A percentile compares a stretch with the other conserved stretches of the same genome.
Evolutionary conservation across 1,140 invertebrate species (phyloP).

Genomic region (Calosoma granatense): DNA sequence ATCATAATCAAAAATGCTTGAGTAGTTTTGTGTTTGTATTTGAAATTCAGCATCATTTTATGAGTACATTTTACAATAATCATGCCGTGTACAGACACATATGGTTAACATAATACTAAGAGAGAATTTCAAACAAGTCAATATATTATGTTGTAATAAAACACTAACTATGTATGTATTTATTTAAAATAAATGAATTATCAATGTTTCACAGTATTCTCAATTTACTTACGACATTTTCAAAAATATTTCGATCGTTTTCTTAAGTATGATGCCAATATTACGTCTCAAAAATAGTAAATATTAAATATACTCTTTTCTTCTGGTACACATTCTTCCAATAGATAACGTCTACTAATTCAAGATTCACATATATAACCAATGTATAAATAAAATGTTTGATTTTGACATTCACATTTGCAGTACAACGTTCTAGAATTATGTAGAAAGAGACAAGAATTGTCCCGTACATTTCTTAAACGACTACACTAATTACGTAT

Average conservation of each 20-base stretch:
- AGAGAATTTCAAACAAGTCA: no score
- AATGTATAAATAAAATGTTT: not conserved
- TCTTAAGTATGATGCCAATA: not conserved
- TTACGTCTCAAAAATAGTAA: not conserved
- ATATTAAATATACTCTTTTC: not conserved
- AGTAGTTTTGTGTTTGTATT: no score
- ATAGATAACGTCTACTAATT: no score
- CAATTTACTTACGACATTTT: no score
- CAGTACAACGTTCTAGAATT: not conserved
- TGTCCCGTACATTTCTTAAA: not conserved
- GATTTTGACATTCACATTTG: not conserved
- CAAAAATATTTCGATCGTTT: no score
- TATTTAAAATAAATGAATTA: no score
- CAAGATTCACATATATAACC: not conserved
- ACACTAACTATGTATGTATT: no score
- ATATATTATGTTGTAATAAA: no score
- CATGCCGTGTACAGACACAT: not conserved
- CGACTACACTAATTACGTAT: not conserved
- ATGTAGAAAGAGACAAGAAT: not conserved
- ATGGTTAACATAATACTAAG: no score
- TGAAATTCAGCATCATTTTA: not conserved
- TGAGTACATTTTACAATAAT: not conserved
- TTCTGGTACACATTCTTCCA: not conserved
- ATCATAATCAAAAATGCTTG: no score
- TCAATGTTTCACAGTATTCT: no score